Evolutionary conservation across 2,797 vertebrate genomes (phyloP).

Genomic region (Protonibea diacanthus): DNA sequence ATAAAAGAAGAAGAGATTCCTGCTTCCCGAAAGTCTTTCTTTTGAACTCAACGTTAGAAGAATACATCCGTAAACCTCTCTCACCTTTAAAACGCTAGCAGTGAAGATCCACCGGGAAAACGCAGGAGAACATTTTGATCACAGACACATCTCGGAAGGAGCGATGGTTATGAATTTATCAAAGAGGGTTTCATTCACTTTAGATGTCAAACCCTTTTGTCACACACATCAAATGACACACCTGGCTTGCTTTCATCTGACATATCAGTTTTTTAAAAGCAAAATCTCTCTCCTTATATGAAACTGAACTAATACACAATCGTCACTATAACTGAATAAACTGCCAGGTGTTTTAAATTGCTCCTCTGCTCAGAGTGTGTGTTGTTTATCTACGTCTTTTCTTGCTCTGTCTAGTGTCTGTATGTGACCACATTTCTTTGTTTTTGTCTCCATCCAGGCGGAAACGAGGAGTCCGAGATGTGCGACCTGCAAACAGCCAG

Average conservation of each 20-base stretch:
- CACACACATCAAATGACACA: conserved; percentile 37
- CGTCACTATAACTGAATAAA: neutral
- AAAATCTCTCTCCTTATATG: neutral
- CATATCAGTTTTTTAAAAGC: conserved; percentile 28
- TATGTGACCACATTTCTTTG: neutral
- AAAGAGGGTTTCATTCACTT: conserved; percentile 57
- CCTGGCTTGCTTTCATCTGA: conserved; percentile 41
- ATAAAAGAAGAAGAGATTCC: neutral
- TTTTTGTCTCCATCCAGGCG: conserved; percentile 80
- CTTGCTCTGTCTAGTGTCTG: neutral
- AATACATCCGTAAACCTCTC: conserved; percentile 7
- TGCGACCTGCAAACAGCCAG: conserved; percentile 91
- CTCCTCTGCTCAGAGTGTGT: neutral
- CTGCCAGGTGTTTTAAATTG: neutral
- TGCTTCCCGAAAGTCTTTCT: neutral
- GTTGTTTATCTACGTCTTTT: neutral
- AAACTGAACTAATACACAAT: neutral
- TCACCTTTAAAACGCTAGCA: neutral
- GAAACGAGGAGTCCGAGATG: conserved; percentile 92
- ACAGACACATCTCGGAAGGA: conserved; percentile 10
- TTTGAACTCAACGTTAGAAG: conserved; percentile 8
- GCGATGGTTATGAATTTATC: conserved; percentile 27
- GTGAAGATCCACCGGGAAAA: conserved; percentile 37
- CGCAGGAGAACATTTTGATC: conserved; percentile 13
- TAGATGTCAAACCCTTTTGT: conserved; percentile 14